Evolutionary conservation across 2,113 vertebrate genomes (phyloP), one percentile per base, ranked within the genome.

Genomic region (Tenebrosternarchus preto): DNA sequence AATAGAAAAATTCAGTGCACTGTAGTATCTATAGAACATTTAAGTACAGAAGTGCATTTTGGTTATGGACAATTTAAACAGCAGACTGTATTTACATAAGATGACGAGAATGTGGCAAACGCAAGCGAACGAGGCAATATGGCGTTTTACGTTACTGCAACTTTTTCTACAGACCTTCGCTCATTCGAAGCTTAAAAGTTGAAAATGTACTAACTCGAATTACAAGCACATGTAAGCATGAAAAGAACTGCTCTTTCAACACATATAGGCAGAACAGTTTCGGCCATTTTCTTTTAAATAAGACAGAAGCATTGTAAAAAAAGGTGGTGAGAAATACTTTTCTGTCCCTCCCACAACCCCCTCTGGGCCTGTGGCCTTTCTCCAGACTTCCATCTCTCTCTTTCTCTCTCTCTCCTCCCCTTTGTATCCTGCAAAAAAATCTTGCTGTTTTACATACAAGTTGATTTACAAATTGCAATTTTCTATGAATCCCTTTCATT

Each of bases 401-500:
- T 77, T 39, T 61, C 77, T 86, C 83, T 24, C 59, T 19, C 39
- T 57, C 24, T 83, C 57, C 27, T 76, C 22, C 60, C 66, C 78
- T 76, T 89, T 92, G 70, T 91, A 89, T 90, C 86, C 82, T 83
- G 84, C 86, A 91, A 90, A 89, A 86, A 91, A 90, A 89, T 91
- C 87, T 91, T 50, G 46, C 91, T 92, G 90, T 93, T 93, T 93
- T 93, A 93, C 92, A 95, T 95, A 95, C 92, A 94, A 94, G 95
- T 94, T 95, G 95, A 96, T 96, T 95, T 97, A 95, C 95, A 96
- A 96, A 96, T 95, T 96, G 94, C 93, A 94, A 92, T 96, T 97
- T 93, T 93, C 94, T 95, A 95, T 93, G 94, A 95, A 94, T 91
- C 93, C 93, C 92, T 94, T 95, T 97, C 94, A 96, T 91, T 95